phyloP scores from a whole-genome alignment of 2,888 invertebrate species.

The Melanostoma mellinum region DNA sequence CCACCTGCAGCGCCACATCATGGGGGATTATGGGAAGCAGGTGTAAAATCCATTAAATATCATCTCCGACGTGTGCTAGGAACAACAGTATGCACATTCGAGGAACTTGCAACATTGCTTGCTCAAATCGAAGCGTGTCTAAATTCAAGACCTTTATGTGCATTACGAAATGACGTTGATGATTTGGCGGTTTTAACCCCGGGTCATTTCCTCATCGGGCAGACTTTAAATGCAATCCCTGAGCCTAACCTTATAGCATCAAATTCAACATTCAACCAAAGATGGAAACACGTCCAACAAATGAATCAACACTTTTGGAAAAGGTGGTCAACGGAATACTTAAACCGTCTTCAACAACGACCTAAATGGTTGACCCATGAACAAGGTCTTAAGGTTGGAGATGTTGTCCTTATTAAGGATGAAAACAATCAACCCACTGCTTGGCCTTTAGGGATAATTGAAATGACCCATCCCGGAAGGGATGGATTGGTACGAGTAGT shows the following conservation, averaged over 20 bases:
- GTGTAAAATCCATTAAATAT: constrained; percentile 51
- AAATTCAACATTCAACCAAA: no score
- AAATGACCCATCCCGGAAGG: background rate
- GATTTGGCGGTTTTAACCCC: constrained; percentile 46
- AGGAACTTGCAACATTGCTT: constrained; percentile 74
- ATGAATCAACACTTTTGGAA: no score
- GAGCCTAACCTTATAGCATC: no score
- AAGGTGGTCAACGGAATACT: no score
- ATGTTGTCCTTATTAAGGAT: constrained; percentile 13
- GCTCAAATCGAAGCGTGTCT: constrained; percentile 74
- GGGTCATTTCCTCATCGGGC: constrained; percentile 51
- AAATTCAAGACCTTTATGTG: constrained; percentile 75
- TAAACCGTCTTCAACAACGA: no score
- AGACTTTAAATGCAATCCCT: no score
- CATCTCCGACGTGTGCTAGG: constrained; percentile 74
- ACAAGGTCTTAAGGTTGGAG: background rate
- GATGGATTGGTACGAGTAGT: constrained; percentile 3
- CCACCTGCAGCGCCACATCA: no score
- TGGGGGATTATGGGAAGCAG: constrained; percentile 76
- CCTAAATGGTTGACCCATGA: background rate
- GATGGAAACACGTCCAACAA: no score
- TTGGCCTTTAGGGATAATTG: constrained; percentile 1
- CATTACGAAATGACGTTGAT: constrained; percentile 55
- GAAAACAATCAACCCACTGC: constrained; percentile 10
- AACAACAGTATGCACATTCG: constrained; percentile 70